A percentile compares a stretch with the other conserved stretches of the same genome.
These are phyloP conservation scores for Fistularia commersonii DNA, from an alignment of 2,797 vertebrate species.

Conservation along the genomic window DNA sequence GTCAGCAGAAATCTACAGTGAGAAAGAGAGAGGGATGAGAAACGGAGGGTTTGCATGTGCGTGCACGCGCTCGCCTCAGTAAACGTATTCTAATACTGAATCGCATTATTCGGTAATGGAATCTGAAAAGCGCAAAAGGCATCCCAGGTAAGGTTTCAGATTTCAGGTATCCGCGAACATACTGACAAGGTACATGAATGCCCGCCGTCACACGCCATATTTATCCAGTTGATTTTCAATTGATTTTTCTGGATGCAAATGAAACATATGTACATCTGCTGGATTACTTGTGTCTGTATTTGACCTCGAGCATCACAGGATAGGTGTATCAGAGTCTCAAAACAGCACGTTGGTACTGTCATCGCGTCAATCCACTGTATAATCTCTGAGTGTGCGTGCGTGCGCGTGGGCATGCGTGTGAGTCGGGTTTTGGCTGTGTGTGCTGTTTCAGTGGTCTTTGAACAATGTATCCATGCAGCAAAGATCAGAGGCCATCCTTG, in stretches of 20 bases:
- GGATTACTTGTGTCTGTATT: slow-evolving; percentile 61
- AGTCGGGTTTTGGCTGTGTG: slow-evolving; percentile 65
- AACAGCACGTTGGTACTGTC: slow-evolving; percentile 64
- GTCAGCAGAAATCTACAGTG: slow-evolving; percentile 96
- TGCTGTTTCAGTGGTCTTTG: slow-evolving; percentile 75
- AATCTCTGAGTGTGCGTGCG: slow-evolving; percentile 41
- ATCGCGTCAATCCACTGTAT: slow-evolving; percentile 70
- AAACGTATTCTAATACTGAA: slow-evolving; percentile 68
- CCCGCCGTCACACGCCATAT: slow-evolving; percentile 59
- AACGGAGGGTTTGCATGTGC: slow-evolving; percentile 37
- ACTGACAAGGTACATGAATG: slow-evolving; percentile 62
- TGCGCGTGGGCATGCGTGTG: slow-evolving; percentile 14
- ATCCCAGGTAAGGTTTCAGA: slow-evolving; percentile 51
- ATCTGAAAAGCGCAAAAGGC: slow-evolving; percentile 67
- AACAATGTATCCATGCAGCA: slow-evolving; percentile 76
- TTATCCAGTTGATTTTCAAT: slow-evolving; percentile 72
- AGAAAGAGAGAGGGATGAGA: slow-evolving; percentile 30
- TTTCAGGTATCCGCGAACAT: slow-evolving; percentile 66
- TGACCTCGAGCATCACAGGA: slow-evolving; percentile 62
- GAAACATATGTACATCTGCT: slow-evolving; percentile 62
- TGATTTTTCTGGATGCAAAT: slow-evolving; percentile 72
- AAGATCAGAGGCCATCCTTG: slow-evolving; percentile 78
- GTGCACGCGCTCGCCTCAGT: slow-evolving; percentile 45
- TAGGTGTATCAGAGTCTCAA: slow-evolving; percentile 59
- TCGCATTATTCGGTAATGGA: slow-evolving; percentile 72